Percentiles rank a stretch among this genome's conserved stretches.
These are phyloP conservation scores for Bovichtus diacanthus DNA, from an alignment of 2,797 vertebrate species.

Conservation along the genomic window DNA sequence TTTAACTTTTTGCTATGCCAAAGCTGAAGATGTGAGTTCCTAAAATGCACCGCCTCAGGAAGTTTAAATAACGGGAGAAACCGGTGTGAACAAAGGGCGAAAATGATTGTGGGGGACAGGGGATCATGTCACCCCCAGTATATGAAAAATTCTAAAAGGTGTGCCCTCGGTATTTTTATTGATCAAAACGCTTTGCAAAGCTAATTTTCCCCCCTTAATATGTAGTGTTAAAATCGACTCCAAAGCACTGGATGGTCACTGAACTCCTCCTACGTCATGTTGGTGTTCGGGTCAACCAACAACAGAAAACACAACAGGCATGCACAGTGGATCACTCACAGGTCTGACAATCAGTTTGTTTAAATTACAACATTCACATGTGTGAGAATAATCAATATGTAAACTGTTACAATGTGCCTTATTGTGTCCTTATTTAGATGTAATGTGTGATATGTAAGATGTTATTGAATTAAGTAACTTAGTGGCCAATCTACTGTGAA, in stretches of 20 bases:
- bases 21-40: conserved; percentile 26
- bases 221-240: neutral
- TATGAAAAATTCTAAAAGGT: neutral
- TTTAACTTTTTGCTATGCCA: conserved; percentile 9
- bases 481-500: no score
- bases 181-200: neutral
- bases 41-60: conserved; percentile 34
- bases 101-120: no score
- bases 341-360: neutral
- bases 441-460: no score
- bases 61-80: conserved; percentile 27
- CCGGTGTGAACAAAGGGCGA: conserved; percentile 1
- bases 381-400: no score
- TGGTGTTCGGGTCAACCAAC: neutral
- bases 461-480: no score
- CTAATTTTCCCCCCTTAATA: neutral
- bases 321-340: neutral
- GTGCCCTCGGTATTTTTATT: neutral
- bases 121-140: neutral
- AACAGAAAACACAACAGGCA: conserved; percentile 9
- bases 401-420: no score
- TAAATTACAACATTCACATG: neutral
- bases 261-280: neutral
- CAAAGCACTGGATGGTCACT: neutral
- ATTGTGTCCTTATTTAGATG: no score